phyloP scores from a whole-genome alignment of 2,888 invertebrate genomes.

The Tenthredo mesomela region DNA sequence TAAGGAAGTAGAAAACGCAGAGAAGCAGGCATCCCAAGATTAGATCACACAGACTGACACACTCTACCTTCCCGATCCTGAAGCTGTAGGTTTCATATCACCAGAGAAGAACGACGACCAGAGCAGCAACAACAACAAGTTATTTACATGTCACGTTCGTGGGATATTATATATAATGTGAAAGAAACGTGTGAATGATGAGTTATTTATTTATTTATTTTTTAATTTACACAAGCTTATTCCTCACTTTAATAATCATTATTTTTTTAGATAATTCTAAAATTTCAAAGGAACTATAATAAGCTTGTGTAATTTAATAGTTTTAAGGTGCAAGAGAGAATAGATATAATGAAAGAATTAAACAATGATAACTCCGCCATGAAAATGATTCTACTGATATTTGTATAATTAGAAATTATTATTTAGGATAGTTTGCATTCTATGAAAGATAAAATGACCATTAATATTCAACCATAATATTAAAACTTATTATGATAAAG shows the following conservation, averaged over 20 bases:
- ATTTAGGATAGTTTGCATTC: background rate
- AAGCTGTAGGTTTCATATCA: constrained; percentile 77
- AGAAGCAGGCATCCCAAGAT: constrained; percentile 76
- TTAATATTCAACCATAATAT: background rate
- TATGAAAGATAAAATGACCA: background rate
- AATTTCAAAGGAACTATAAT: background rate
- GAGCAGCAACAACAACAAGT: constrained; percentile 72
- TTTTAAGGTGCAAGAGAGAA: constrained; percentile 12
- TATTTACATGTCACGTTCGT: constrained; percentile 60
- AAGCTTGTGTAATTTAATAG: background rate
- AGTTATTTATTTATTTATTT: constrained; percentile 9
- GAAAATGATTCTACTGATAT: constrained; percentile 4
- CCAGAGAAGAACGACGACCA: constrained; percentile 65
- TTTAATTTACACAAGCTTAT: constrained; percentile 28
- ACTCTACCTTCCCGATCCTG: constrained; percentile 91
- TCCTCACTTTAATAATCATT: background rate
- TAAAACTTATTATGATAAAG: background rate
- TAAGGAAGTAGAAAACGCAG: constrained; percentile 74
- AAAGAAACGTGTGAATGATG: constrained; percentile 49
- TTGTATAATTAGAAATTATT: background rate
- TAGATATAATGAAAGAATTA: background rate
- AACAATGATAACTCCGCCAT: background rate
- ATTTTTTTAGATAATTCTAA: background rate
- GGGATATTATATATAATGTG: constrained; percentile 54
- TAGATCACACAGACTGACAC: constrained; percentile 79